Conservation (phyloP, 2,888 invertebrate genomes). For the Plutella xylostella region DNA sequence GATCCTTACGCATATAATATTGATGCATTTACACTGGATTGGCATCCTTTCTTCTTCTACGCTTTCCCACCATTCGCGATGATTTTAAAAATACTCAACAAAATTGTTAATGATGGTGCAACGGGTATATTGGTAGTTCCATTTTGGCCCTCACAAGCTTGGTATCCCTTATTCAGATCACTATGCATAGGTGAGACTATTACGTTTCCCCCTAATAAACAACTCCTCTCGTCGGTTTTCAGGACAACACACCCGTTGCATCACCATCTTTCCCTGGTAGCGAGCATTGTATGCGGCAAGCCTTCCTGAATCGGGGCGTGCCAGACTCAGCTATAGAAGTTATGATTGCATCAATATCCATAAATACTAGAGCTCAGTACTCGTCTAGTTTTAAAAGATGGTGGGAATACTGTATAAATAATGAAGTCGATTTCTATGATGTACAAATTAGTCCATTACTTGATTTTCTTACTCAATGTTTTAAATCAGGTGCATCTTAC, state of each 20-base stretch:
- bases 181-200: background rate
- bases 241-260: constrained; percentile 16
- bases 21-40: background rate
- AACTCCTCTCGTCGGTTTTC: constrained; percentile 14
- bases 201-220: constrained; percentile 11
- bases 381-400: constrained; percentile 12
- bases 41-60: constrained; percentile 10
- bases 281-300: constrained; percentile 14
- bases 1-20: background rate
- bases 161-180: background rate
- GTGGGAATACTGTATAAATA: constrained; percentile 11
- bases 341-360: constrained; percentile 14
- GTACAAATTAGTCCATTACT: background rate
- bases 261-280: background rate
- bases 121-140: constrained; percentile 12
- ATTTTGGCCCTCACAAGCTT: background rate
- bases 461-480: background rate
- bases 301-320: constrained; percentile 6
- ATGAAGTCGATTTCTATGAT: constrained; percentile 2
- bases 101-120: constrained; percentile 13
- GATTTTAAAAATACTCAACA: constrained; percentile 10
- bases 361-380: constrained; percentile 14
- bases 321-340: constrained; percentile 11
- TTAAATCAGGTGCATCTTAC: background rate
- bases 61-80: constrained; percentile 16